Base-by-base conservation (phyloP, 2,797 vertebrate genomes). In the Danio jaintianensis region DNA sequence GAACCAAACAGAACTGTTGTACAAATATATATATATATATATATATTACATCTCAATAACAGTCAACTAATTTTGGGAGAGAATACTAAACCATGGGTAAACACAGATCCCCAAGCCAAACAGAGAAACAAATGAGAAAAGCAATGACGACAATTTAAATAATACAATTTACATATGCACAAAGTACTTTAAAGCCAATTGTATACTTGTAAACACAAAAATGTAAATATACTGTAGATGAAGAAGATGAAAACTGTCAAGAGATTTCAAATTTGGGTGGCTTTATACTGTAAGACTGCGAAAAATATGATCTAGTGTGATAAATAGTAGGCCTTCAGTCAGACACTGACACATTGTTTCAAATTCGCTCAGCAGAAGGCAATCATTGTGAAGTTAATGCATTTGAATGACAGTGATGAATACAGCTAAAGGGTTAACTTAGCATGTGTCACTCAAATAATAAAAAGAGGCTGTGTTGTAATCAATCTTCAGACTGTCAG, bases 141-240 rank as follows among this genome's bases (percentile, higher is more conserved):
- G 2, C 6, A 58, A 6, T 9, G 38, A 66, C 77, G 86, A 81
- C n/a, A n/a, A 29, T 29, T 29, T 67, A 70, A 81, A 12, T 0
- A 5, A 11, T 10, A 22, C 8, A 11, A 42, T 10, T 12, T 52
- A 38, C 7, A 75, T 3, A 72, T 59, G 73, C n/a, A 78, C 15
- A 55, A 48, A 63, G 68, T 72, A 56, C 78, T 81, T 81, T 66
- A 88, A 81, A 93, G 90, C 71, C 81, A 73, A 90, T 90, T 87
- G 85, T 86, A 75, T 85, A 29, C 53, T 58, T 61, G 77, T 73
- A 90, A 88, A 89, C 84, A 82, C 79, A 86, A 72, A 36, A 2
- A 72, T 62, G 80, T 86, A 67, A 53, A 29, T 29, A 29, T 83
- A 88, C 89, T 89, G 84, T 66, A 75, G 47, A 75, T 52, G 36